Evolutionary conservation across 2,797 vertebrate genomes (phyloP), one percentile per base, ranked within the genome.

Genomic region (Mycteria americana): DNA sequence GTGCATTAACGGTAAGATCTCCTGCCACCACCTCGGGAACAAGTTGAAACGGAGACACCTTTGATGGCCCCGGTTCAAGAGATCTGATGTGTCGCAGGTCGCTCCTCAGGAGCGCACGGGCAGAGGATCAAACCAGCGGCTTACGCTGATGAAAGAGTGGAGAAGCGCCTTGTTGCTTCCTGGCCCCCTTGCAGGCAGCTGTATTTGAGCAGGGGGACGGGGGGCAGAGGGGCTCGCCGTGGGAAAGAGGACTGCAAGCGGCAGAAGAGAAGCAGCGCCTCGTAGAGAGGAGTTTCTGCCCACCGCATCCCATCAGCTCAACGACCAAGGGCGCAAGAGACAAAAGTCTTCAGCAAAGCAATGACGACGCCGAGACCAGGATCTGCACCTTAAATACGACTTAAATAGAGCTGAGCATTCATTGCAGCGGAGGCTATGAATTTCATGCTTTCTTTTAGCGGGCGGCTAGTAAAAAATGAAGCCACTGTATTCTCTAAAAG

Each of bases 391-490:
- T 31, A 50, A 92, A 63, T 25, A 14, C 0, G 0, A 11, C 69
- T 39, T 25, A 63, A 35, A 76, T 22, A 70, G 89, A 93, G 85
- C 74, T 22, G 46, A 79, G 63, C 63, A 43, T 85, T 87, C 91
- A 88, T 17, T n/a, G 62, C 33, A 21, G 39, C 5, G 10, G 48
- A 46, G 25, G 30, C 67, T 10, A 9, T 21, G 90, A 67, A 78
- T 82, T 76, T 95, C 37, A 39, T 19, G 4, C 73, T 82, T 88
- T 23, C 83, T 76, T 95, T 76, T 68, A 81, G n/a, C 13, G 17
- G 67, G 70, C 22, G 27, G 45, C 21, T 37, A 60, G 84, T 2
- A 16, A 89, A 92, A 95, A 95, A 95, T 87, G 80, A 87, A 96
- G 77, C 13, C 54, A 54, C 65, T 92, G 90, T 94, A 1, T 73